phyloP scores from a whole-genome alignment of 2,888 invertebrate species.

The Trypoxylon attenuatum region DNA sequence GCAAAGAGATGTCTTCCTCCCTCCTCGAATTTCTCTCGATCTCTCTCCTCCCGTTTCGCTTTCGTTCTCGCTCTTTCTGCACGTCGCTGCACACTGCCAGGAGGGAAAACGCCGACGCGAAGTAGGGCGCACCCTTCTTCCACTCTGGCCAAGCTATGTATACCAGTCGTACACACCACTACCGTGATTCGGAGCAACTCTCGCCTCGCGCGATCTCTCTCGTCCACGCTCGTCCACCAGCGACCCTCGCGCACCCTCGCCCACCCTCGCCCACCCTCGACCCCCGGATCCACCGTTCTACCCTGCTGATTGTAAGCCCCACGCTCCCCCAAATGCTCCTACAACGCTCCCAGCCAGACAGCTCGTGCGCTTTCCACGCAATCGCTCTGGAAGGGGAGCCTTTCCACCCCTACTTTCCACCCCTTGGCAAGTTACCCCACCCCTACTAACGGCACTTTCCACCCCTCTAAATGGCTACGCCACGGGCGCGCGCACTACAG shows the following conservation, averaged over 20 bases:
- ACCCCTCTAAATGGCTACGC: slow-evolving; percentile 39
- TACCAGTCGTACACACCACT: slow-evolving; percentile 47
- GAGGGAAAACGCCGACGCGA: slow-evolving; percentile 64
- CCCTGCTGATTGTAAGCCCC: slow-evolving; percentile 9
- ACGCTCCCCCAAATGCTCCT: slow-evolving; percentile 23
- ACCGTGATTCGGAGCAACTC: slow-evolving; percentile 60
- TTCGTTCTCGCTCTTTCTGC: slow-evolving; percentile 18
- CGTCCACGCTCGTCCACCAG: slow-evolving; percentile 43
- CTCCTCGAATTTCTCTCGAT: too few relatives aligned
- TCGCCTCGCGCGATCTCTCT: slow-evolving; percentile 37
- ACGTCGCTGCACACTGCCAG: slow-evolving; percentile 47
- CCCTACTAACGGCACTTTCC: slow-evolving; percentile 31
- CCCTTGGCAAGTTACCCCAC: slow-evolving; percentile 38
- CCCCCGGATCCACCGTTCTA: neutral
- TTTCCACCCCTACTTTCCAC: slow-evolving; percentile 45
- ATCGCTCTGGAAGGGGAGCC: slow-evolving; percentile 40
- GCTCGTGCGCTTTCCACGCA: slow-evolving; percentile 40
- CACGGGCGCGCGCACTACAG: slow-evolving; percentile 40
- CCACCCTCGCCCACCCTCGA: neutral
- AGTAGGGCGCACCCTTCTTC: slow-evolving; percentile 72
- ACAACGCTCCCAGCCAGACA: slow-evolving; percentile 29
- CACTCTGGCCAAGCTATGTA: slow-evolving; percentile 50
- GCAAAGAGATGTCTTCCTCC: slow-evolving; percentile 45
- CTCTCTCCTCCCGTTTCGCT: slow-evolving; percentile 2
- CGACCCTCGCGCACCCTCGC: slow-evolving; percentile 34